These are phyloP conservation scores for Phasia obesa DNA, from an alignment of 2,888 invertebrate genomes.

Conservation along the genomic window DNA sequence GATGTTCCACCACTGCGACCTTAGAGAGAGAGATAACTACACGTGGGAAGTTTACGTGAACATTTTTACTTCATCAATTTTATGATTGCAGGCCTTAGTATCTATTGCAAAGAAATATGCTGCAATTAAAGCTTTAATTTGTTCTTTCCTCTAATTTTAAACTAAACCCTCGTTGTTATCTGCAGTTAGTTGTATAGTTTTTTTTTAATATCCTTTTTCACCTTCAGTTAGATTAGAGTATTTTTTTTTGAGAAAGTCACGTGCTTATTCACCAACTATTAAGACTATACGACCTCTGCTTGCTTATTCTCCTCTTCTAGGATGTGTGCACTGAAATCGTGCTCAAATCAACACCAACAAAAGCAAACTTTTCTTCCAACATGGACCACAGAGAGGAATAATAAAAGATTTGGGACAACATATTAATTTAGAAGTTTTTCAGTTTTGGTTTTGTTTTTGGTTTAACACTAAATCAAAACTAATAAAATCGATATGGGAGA, in stretches of 20 bases:
- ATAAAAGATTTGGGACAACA: conserved; percentile 48
- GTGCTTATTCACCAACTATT: conserved; percentile 52
- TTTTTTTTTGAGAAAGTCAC: conserved; percentile 55
- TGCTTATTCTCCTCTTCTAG: background rate
- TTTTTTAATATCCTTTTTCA: conserved; percentile 3
- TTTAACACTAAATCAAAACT: conserved; percentile 45
- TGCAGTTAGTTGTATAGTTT: background rate
- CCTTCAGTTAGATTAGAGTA: conserved; percentile 31
- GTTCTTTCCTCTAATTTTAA: background rate
- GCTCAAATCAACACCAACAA: conserved; percentile 44
- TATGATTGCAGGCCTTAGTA: background rate
- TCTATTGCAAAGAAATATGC: background rate
- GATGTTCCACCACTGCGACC: conserved; percentile 17
- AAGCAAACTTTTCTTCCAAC: conserved; percentile 50
- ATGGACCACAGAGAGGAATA: conserved; percentile 25
- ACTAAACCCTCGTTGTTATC: conserved; percentile 4
- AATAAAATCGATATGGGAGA: background rate
- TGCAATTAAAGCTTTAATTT: background rate
- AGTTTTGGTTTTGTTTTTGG: conserved; percentile 16
- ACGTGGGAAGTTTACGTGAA: background rate
- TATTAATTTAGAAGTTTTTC: conserved; percentile 52
- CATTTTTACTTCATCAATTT: background rate
- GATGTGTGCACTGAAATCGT: conserved; percentile 25
- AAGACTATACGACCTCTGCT: conserved; percentile 19
- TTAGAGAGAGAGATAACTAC: background rate